phyloP scores from a whole-genome alignment of 2,888 invertebrate genomes.

The Argyresthia albistria region DNA sequence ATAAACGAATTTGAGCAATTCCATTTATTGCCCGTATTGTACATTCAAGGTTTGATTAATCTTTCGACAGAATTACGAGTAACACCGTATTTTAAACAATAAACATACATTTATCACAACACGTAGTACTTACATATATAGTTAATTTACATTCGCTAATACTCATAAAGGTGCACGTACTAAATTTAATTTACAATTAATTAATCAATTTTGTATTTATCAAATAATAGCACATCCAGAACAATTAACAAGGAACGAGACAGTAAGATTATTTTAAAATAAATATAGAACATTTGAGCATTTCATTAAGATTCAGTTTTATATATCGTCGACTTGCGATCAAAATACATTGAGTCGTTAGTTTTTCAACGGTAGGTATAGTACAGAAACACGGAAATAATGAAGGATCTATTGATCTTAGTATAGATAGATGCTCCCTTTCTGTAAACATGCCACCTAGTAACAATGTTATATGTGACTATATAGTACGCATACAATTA shows the following conservation, averaged over 20 bases:
- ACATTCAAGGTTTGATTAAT: conserved; percentile 30
- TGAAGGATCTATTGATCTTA: too few species aligned
- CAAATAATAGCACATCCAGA: conserved; percentile 43
- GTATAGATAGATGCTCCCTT: conserved; percentile 18
- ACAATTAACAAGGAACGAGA: conserved; percentile 55
- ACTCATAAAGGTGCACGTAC: conserved; percentile 38
- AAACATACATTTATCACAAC: conserved; percentile 62
- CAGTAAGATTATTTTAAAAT: conserved; percentile 58
- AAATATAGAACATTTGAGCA: conserved; percentile 66
- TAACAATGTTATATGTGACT: conserved; percentile 50
- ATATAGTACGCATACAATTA: conserved; percentile 42
- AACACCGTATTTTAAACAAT: conserved; percentile 28
- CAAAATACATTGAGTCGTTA: conserved; percentile 17
- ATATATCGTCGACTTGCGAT: neutral
- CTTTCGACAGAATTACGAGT: conserved; percentile 33
- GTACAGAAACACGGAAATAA: too few species aligned
- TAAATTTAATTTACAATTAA: conserved; percentile 30
- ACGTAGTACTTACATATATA: conserved; percentile 48
- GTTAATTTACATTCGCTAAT: conserved; percentile 25
- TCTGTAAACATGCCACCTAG: conserved; percentile 17
- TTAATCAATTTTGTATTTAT: conserved; percentile 32
- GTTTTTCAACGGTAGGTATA: too few species aligned
- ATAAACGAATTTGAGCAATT: conserved; percentile 42
- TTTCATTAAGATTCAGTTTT: conserved; percentile 49
- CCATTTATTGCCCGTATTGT: conserved; percentile 48